phyloP scores from a whole-genome alignment of 2,113 vertebrate species.

The Pseudonaja textilis region DNA sequence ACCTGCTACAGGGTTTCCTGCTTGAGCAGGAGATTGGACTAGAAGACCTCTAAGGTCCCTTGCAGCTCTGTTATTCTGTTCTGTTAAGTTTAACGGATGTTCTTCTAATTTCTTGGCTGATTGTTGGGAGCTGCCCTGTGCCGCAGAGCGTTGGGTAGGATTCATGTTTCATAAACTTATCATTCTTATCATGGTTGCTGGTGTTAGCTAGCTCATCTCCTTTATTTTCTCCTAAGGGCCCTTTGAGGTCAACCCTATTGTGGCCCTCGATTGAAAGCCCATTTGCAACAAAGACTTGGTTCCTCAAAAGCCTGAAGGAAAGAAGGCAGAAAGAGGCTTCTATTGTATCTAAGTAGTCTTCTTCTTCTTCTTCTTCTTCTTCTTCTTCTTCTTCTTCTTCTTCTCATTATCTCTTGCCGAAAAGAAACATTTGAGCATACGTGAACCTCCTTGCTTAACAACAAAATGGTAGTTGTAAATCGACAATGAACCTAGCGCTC shows the following conservation, averaged over 20 bases:
- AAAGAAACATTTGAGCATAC: background rate
- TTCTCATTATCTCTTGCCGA: constrained; percentile 3
- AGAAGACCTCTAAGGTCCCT: background rate
- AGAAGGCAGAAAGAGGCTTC: background rate
- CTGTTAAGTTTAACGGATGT: background rate
- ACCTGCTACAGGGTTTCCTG: background rate
- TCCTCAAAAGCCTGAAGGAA: background rate
- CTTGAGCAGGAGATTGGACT: background rate
- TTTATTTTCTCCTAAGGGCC: background rate
- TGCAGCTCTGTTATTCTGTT: background rate
- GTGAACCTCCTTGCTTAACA: background rate
- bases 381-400: too few relatives aligned
- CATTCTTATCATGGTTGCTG: background rate
- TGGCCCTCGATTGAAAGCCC: background rate
- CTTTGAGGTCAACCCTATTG: background rate
- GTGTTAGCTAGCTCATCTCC: background rate
- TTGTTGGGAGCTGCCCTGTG: background rate
- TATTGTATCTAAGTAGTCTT: background rate
- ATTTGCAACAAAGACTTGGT: background rate
- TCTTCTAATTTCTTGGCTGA: background rate
- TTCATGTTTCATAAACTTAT: background rate
- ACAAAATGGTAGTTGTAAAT: background rate
- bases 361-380: background rate
- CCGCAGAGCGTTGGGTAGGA: background rate
- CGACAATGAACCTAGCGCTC: background rate